A percentile compares a stretch with the other conserved stretches of the same genome.
Conservation (phyloP, 2,113 vertebrate species). For the Echinops telfairi region DNA sequence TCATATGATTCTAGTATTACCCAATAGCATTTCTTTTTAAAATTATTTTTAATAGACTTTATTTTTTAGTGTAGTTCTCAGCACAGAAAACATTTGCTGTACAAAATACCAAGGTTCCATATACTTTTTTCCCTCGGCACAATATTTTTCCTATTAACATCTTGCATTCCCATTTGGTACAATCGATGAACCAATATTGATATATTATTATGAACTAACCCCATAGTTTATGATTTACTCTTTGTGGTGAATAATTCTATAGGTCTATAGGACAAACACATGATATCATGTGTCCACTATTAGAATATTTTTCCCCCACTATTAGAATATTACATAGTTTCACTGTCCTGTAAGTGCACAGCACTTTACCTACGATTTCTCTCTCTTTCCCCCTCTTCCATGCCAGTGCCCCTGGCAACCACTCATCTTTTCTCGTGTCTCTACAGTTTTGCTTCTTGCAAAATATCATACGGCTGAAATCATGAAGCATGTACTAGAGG, state of each 20-base stretch:
- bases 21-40: slow-evolving; percentile 16
- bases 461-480: neutral
- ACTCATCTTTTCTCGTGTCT: neutral
- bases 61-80: neutral
- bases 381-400: neutral
- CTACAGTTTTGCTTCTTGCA: neutral
- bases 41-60: neutral
- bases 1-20: neutral
- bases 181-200: neutral
- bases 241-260: no score
- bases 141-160: neutral
- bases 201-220: neutral
- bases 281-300: neutral
- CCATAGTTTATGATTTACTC: neutral
- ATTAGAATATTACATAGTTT: neutral
- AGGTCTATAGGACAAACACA: neutral
- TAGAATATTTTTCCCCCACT: no score
- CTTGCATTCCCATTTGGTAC: neutral
- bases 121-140: neutral
- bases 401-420: neutral
- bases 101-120: neutral
- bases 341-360: neutral
- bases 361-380: neutral
- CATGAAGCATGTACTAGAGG: neutral
- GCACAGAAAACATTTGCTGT: neutral